These are phyloP conservation scores for Diabrotica balteata DNA, from an alignment of 2,888 invertebrate species.

Conservation along the genomic window DNA sequence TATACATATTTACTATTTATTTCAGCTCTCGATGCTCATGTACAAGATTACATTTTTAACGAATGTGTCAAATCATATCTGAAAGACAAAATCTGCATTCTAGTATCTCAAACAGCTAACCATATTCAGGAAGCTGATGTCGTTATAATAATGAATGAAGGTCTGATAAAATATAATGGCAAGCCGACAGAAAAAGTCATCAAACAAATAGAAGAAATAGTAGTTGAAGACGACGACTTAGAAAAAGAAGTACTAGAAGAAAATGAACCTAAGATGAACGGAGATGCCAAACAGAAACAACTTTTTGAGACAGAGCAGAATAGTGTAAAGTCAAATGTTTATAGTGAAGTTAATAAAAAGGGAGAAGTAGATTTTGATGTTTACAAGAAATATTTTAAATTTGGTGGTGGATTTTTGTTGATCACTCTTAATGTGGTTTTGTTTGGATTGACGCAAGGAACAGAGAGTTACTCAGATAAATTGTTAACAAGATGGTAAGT, in stretches of 20 bases:
- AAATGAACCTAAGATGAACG: conserved; percentile 49
- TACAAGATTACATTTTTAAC: conserved; percentile 84
- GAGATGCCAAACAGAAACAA: conserved; percentile 45
- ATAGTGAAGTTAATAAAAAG: conserved; percentile 48
- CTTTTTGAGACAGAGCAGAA: conserved; percentile 35
- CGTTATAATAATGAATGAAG: conserved; percentile 54
- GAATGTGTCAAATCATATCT: conserved; percentile 71
- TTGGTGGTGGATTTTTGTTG: conserved; percentile 44
- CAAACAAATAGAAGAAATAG: conserved; percentile 73
- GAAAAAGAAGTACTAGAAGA: conserved; percentile 57
- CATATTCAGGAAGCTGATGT: conserved; percentile 64
- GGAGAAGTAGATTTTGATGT: conserved; percentile 49
- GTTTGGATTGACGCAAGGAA: conserved; percentile 46
- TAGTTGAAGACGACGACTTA: conserved; percentile 36
- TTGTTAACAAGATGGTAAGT: conserved; percentile 38
- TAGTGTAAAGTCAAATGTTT: conserved; percentile 37
- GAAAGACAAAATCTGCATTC: conserved; percentile 70
- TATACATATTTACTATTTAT: neutral
- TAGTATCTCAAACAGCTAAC: conserved; percentile 76
- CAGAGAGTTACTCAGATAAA: conserved; percentile 47
- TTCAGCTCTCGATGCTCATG: conserved; percentile 83
- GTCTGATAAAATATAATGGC: conserved; percentile 66
- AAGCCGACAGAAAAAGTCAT: conserved; percentile 73
- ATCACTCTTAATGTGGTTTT: conserved; percentile 43
- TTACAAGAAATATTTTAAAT: conserved; percentile 48